These are phyloP conservation scores for Tachuris rubrigastra DNA, from an alignment of 2,113 vertebrate species.

Conservation along the genomic window DNA sequence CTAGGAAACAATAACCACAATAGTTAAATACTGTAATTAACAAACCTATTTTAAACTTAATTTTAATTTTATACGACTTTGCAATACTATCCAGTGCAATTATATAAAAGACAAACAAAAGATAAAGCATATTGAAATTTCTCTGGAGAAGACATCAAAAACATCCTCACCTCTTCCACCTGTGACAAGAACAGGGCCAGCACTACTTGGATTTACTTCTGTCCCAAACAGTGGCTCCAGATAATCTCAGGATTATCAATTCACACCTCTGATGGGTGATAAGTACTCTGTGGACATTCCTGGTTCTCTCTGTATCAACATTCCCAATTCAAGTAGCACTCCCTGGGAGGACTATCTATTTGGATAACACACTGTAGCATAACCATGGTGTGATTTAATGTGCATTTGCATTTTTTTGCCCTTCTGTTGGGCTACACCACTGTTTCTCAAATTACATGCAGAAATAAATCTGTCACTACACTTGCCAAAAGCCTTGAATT, in stretches of 20 bases:
- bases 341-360: not conserved
- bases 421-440: not conserved
- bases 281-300: not conserved
- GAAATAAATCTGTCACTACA: not conserved
- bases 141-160: not conserved
- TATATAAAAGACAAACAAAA: constrained; percentile 31
- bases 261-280: not conserved
- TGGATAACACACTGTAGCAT: not conserved
- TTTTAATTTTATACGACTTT: constrained; percentile 74
- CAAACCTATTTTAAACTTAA: constrained; percentile 74
- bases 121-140: not conserved
- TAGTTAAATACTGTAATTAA: constrained; percentile 78
- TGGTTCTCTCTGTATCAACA: not conserved
- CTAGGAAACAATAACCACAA: constrained; percentile 81
- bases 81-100: constrained; percentile 60
- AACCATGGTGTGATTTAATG: rapidly evolving
- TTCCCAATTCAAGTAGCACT: not conserved
- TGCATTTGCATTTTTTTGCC: not conserved
- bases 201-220: not conserved
- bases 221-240: not conserved
- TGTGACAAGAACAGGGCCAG: not conserved
- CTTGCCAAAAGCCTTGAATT: not conserved
- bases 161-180: not conserved
- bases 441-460: not conserved
- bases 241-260: not conserved